These are phyloP conservation scores for Hirtodrosophila cameraria DNA, from an alignment of 2,888 invertebrate species.

Conservation along the genomic window DNA sequence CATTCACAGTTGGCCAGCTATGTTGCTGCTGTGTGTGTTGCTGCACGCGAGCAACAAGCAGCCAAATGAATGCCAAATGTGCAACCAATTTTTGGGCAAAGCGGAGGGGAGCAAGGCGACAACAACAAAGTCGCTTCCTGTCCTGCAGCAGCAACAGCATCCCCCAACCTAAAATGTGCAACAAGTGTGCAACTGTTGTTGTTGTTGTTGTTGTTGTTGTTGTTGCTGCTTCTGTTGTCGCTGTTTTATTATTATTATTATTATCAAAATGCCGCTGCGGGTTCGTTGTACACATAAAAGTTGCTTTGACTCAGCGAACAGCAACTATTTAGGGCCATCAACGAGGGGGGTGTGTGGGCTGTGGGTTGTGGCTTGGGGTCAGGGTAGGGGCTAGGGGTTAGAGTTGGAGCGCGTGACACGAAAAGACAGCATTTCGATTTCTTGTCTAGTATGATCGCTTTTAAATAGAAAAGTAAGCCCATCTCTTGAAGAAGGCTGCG, in stretches of 20 bases:
- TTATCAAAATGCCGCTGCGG: constrained; percentile 42
- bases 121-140: constrained; percentile 58
- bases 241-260: constrained; percentile 60
- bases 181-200: constrained; percentile 33
- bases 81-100: constrained; percentile 70
- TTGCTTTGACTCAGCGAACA: constrained; percentile 52
- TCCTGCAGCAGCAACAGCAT: constrained; percentile 51
- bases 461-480: too few relatives aligned
- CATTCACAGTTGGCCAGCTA: constrained; percentile 55
- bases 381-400: not conserved
- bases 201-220: constrained; percentile 36
- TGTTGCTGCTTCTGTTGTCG: constrained; percentile 34
- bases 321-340: constrained; percentile 52
- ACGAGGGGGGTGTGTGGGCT: not conserved
- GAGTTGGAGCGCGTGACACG: too few relatives aligned
- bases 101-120: too few relatives aligned
- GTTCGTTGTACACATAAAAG: constrained; percentile 74
- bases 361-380: not conserved
- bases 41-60: constrained; percentile 68
- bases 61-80: constrained; percentile 70
- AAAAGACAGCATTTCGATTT: too few relatives aligned
- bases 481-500: too few relatives aligned
- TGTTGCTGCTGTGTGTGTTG: constrained; percentile 26
- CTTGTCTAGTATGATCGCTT: too few relatives aligned
- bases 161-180: constrained; percentile 42